These are phyloP conservation scores for Smutsia gigantea DNA, from an alignment of 2,797 vertebrate genomes.

Conservation along the genomic window DNA sequence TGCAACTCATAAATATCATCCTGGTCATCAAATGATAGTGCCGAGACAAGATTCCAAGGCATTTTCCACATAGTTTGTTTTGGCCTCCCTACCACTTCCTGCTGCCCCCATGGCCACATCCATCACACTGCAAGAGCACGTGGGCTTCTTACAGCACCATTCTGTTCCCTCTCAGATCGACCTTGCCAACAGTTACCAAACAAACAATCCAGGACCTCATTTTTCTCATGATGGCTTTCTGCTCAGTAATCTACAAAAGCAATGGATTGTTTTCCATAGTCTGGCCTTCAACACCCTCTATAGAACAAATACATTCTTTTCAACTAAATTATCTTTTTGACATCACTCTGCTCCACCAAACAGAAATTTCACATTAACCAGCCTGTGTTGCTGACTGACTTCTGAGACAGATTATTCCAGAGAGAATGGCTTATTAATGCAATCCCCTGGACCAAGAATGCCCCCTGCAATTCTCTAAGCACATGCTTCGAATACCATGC, in stretches of 20 bases:
- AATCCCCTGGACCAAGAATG: no score
- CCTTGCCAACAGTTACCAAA: background rate
- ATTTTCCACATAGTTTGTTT: background rate
- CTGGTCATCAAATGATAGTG: background rate
- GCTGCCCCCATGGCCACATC: background rate
- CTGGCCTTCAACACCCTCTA: background rate
- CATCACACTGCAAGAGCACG: background rate
- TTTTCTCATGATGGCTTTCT: background rate
- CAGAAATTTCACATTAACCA: background rate
- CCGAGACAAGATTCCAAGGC: background rate
- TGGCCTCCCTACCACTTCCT: background rate
- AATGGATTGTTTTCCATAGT: background rate
- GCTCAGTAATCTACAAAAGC: background rate
- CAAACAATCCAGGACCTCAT: background rate
- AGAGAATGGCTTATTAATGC: background rate
- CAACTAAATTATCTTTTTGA: background rate
- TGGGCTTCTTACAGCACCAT: background rate
- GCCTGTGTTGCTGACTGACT: background rate
- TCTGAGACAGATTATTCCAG: background rate
- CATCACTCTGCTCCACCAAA: background rate
- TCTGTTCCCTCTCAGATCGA: background rate
- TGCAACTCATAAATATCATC: background rate
- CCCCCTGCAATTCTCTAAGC: background rate
- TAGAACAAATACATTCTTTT: background rate
- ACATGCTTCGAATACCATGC: background rate